Conservation (phyloP, 1,140 invertebrate species). For the Drosophila simulans region DNA sequence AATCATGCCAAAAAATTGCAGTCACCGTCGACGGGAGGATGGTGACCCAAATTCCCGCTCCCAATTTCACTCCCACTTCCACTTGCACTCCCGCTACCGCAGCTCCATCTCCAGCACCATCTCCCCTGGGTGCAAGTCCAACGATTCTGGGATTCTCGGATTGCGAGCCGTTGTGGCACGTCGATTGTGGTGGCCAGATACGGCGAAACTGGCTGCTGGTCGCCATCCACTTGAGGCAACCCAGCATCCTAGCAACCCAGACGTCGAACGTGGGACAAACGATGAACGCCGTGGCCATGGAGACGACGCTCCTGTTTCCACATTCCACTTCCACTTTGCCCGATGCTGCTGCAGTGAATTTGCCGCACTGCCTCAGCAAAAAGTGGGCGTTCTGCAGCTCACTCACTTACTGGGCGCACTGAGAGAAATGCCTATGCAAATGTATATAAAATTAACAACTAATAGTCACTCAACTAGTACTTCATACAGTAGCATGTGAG, state of each 20-base stretch:
- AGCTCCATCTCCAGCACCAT: background rate
- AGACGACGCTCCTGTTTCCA: conserved; percentile 28
- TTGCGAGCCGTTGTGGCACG: conserved; percentile 4
- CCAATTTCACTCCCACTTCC: background rate
- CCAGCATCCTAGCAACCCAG: conserved; percentile 19
- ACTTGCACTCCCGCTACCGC: background rate
- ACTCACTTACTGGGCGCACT: conserved; percentile 7
- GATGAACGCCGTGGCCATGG: conserved; percentile 56
- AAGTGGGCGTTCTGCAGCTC: conserved; percentile 43
- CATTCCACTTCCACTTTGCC: background rate
- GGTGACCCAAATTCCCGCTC: conserved; percentile 66
- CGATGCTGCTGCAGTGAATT: conserved; percentile 62
- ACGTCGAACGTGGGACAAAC: conserved; percentile 36
- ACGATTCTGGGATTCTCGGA: conserved; percentile 7
- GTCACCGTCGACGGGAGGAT: conserved; percentile 50
- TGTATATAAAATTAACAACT: too few relatives aligned
- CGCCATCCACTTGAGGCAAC: conserved; percentile 48
- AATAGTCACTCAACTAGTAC: too few relatives aligned
- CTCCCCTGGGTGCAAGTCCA: conserved; percentile 2
- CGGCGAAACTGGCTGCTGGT: background rate
- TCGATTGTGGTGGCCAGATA: conserved; percentile 4
- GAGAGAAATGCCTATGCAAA: background rate
- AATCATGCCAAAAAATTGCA: conserved; percentile 77
- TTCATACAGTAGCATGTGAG: too few relatives aligned
- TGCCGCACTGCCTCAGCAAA: conserved; percentile 59